phyloP scores from a whole-genome alignment of 2,797 vertebrate species.

The Argya squamiceps region DNA sequence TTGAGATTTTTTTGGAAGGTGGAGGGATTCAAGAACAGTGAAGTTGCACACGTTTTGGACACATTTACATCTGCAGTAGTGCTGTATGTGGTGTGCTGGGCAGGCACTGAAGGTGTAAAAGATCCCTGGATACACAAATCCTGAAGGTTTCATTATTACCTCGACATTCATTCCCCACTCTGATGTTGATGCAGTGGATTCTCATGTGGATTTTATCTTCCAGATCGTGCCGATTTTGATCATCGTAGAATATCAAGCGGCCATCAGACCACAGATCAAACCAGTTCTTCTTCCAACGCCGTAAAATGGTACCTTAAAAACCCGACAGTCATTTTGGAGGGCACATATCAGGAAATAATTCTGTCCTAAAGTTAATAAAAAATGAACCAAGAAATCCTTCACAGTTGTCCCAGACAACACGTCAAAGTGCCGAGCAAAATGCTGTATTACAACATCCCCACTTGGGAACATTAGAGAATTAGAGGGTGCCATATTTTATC shows the following conservation, averaged over 20 bases:
- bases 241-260: slow-evolving; percentile 90
- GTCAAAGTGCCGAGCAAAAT: background rate
- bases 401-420: background rate
- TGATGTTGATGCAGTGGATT: slow-evolving; percentile 91
- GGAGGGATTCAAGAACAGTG: background rate
- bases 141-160: slow-evolving; percentile 72
- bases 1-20: background rate
- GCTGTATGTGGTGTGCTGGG: background rate
- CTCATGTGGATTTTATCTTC: slow-evolving; percentile 94
- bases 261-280: slow-evolving; percentile 95
- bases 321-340: background rate
- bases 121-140: background rate
- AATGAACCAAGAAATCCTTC: background rate
- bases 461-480: background rate
- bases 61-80: background rate
- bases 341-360: background rate
- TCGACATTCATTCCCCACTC: slow-evolving; percentile 84
- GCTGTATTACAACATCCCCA: background rate
- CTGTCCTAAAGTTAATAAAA: background rate
- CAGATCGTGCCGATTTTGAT: slow-evolving; percentile 85
- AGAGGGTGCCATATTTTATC: background rate
- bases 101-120: background rate
- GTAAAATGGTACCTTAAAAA: slow-evolving; percentile 90
- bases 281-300: slow-evolving; percentile 97
- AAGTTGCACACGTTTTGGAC: background rate